phyloP scores from a whole-genome alignment of 2,113 vertebrate genomes.

The Pontoporia blainvillei region DNA sequence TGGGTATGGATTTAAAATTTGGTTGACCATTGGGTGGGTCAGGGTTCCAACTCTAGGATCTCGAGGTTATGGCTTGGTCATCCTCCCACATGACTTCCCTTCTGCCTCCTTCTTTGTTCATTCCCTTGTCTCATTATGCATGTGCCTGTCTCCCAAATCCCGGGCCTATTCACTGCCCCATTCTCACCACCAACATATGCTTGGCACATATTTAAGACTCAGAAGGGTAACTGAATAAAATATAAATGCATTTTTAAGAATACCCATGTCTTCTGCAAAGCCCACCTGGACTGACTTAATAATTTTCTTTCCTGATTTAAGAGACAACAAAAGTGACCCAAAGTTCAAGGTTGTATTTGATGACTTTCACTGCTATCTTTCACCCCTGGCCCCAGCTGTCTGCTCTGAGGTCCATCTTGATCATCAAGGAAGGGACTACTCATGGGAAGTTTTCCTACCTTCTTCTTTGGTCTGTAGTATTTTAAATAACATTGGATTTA shows the following conservation, averaged over 20 bases:
- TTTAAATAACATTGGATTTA: background rate
- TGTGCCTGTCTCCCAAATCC: background rate
- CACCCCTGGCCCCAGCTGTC: background rate
- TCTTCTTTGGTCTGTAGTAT: background rate
- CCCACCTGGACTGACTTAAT: background rate
- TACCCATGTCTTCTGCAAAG: background rate
- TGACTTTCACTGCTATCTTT: background rate
- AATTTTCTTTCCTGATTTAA: background rate
- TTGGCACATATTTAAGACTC: background rate
- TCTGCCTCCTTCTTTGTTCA: background rate
- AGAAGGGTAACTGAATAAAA: background rate
- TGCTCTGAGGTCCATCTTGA: background rate
- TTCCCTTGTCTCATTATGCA: no score
- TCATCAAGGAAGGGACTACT: background rate
- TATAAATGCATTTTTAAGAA: background rate
- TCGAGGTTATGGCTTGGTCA: background rate
- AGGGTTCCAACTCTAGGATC: background rate
- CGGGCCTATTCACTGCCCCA: background rate
- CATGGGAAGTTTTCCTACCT: background rate
- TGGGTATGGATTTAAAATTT: background rate
- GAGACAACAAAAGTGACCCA: background rate
- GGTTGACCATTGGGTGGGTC: background rate
- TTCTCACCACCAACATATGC: background rate
- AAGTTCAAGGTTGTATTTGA: constrained; percentile 14
- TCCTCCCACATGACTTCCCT: background rate